Evolutionary conservation across 2,888 invertebrate species (phyloP).

Genomic region (Homarus gammarus): DNA sequence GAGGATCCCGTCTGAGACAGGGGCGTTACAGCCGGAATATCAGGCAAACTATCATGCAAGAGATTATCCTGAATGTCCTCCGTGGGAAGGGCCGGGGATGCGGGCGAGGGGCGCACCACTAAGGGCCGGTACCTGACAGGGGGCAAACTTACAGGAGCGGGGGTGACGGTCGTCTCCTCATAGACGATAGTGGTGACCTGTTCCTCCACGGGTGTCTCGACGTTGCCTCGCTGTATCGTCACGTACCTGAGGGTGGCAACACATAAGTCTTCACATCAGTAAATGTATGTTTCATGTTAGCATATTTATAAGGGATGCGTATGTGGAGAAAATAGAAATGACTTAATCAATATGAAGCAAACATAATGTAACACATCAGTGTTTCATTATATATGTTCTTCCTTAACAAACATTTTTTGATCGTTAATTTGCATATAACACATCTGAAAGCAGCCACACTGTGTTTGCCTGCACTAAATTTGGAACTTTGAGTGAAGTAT

Average conservation of each 20-base stretch:
- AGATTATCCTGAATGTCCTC: constrained; percentile 60
- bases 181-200: constrained; percentile 12
- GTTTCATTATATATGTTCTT: no score
- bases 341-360: no score
- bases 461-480: no score
- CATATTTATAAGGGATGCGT: no score
- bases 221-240: constrained; percentile 79
- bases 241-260: constrained; percentile 79
- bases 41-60: constrained; percentile 59
- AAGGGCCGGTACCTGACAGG: constrained; percentile 53
- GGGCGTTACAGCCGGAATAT: constrained; percentile 21
- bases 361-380: no score
- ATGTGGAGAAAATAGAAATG: no score
- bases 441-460: no score
- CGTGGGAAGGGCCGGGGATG: constrained; percentile 26
- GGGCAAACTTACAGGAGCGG: constrained; percentile 59
- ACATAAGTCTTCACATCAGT: background rate
- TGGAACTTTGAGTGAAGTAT: no score
- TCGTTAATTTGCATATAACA: no score
- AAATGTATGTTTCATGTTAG: no score
- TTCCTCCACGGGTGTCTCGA: constrained; percentile 6
- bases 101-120: constrained; percentile 44
- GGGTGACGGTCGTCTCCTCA: constrained; percentile 44
- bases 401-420: no score
- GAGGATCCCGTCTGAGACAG: constrained; percentile 13